phyloP scores from a whole-genome alignment of 2,888 invertebrate genomes.

The Nemotelus nigrinus region DNA sequence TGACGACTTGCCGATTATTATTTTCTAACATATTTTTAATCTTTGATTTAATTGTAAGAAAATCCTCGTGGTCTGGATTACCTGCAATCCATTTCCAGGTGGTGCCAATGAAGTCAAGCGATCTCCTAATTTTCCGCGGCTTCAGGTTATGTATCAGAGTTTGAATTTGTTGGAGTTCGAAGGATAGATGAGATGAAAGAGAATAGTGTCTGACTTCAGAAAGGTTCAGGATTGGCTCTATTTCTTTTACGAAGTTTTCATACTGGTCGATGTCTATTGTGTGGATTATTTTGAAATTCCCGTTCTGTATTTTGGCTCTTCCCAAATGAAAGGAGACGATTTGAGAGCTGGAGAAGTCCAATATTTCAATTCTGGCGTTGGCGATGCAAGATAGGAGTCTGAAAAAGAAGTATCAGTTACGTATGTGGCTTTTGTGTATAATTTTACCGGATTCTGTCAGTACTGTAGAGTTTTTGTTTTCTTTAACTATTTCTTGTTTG shows the following conservation, averaged over 20 bases:
- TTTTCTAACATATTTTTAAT: conserved; percentile 2
- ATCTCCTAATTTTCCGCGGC: neutral
- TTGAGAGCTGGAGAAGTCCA: no score
- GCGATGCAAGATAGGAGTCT: neutral
- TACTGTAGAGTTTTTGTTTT: conserved; percentile 1
- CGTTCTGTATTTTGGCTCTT: no score
- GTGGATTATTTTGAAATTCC: no score
- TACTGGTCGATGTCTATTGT: no score
- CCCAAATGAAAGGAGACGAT: no score
- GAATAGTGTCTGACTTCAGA: neutral
- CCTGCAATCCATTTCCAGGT: neutral
- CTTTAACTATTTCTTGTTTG: conserved; percentile 39
- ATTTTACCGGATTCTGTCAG: conserved; percentile 28
- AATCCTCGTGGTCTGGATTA: neutral
- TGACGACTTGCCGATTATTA: neutral
- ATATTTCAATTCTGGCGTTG: no score
- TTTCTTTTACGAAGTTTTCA: neutral
- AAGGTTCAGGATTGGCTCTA: conserved; percentile 5
- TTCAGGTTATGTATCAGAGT: no score
- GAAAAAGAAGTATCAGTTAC: neutral
- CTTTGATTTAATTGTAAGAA: neutral
- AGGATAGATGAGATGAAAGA: no score
- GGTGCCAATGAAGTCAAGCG: neutral
- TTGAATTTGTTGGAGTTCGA: no score
- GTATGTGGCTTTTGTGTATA: neutral